phyloP scores from a whole-genome alignment of 2,797 vertebrate genomes.

The Gymnocypris eckloni region DNA sequence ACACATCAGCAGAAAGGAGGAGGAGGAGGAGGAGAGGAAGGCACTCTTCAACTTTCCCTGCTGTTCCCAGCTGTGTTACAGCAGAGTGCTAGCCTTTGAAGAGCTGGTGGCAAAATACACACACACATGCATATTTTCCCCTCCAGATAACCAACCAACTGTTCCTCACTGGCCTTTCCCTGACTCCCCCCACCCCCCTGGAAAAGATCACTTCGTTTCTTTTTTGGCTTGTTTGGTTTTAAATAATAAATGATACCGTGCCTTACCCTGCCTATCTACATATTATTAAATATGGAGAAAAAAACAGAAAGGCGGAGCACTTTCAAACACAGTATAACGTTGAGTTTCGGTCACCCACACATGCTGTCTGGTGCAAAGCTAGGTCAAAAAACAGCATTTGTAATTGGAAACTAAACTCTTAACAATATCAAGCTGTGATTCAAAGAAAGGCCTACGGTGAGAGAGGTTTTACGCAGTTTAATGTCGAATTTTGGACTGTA shows the following conservation, averaged over 20 bases:
- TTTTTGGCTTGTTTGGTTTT: conserved; percentile 60
- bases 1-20: conserved; percentile 64
- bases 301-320: conserved; percentile 52
- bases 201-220: conserved; percentile 47
- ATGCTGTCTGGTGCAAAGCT: conserved; percentile 61
- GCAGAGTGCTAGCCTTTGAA: conserved; percentile 79
- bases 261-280: conserved; percentile 58
- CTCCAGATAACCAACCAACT: conserved; percentile 63
- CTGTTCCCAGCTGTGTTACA: conserved; percentile 79
- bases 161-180: conserved; percentile 63
- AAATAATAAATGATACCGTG: conserved; percentile 63
- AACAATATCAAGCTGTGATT: conserved; percentile 61
- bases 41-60: conserved; percentile 81
- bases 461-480: conserved; percentile 36
- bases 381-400: conserved; percentile 67
- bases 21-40: conserved; percentile 67
- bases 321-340: conserved; percentile 58
- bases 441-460: conserved; percentile 51
- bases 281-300: conserved; percentile 59
- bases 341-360: conserved; percentile 65
- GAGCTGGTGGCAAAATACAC: conserved; percentile 74
- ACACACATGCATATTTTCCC: conserved; percentile 56
- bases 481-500: conserved; percentile 69
- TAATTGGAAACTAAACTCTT: conserved; percentile 65
- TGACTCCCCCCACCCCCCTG: conserved; percentile 52